phyloP scores from a whole-genome alignment of 2,797 vertebrate species.

The Rhinella marina region DNA sequence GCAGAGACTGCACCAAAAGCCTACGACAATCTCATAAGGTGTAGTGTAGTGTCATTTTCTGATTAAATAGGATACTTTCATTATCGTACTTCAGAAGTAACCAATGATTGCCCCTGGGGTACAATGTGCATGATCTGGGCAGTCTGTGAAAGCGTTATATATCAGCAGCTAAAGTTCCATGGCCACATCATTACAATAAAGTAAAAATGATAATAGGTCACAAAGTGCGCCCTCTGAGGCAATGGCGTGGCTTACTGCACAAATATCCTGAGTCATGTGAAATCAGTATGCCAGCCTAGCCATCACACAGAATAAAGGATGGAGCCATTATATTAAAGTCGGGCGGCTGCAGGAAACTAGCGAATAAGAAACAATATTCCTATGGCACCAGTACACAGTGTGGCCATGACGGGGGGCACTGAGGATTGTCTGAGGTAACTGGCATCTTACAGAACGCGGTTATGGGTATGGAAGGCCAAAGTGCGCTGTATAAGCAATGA shows the following conservation, averaged over 20 bases:
- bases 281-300: background rate
- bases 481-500: background rate
- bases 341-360: background rate
- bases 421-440: background rate
- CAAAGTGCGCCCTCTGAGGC: background rate
- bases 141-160: background rate
- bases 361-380: background rate
- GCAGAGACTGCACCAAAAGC: background rate
- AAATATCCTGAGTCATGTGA: conserved; percentile 35
- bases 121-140: background rate
- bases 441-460: no score
- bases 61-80: background rate
- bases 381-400: background rate
- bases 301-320: background rate
- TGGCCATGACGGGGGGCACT: background rate
- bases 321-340: background rate
- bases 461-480: background rate
- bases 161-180: conserved; percentile 9
- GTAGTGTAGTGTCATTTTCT: background rate
- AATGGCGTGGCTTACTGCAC: conserved; percentile 47
- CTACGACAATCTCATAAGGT: background rate
- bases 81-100: background rate
- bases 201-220: conserved; percentile 24
- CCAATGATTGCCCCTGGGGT: background rate
- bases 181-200: conserved; percentile 13